Percentiles rank a stretch among this genome's conserved stretches.
Evolutionary conservation across 23 tunicate species (phyloP).

Genomic region (Clavelina lepadiformis): DNA sequence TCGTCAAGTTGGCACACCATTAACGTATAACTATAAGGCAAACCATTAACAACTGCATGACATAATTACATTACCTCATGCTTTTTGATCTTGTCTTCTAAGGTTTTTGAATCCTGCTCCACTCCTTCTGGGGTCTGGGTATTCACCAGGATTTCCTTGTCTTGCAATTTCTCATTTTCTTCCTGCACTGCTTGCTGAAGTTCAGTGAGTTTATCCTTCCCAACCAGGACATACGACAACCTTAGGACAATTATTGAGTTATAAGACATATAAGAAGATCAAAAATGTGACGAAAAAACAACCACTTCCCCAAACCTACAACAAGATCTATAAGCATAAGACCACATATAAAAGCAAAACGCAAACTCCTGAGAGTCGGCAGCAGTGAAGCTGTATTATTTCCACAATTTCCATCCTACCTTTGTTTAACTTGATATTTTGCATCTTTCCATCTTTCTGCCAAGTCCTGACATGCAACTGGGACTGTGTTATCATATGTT

Average conservation of each 20-base stretch:
- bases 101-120: conserved; percentile 25
- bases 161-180: conserved; percentile 38
- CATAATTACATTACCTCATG: conserved; percentile 79
- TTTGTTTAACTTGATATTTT: conserved; percentile 65
- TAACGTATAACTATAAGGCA: too few species aligned
- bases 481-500: conserved; percentile 27
- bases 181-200: conserved; percentile 33
- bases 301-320: too few species aligned
- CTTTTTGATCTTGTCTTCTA: conserved; percentile 43
- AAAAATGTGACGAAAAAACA: too few species aligned
- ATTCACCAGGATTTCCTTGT: conserved; percentile 30
- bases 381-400: too few species aligned
- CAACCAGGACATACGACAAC: conserved; percentile 33
- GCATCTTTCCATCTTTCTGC: conserved; percentile 57
- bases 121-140: conserved; percentile 15
- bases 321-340: too few species aligned
- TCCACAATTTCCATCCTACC: conserved; percentile 47
- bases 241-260: too few species aligned
- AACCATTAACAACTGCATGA: too few species aligned
- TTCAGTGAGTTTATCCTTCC: conserved; percentile 33
- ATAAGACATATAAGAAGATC: too few species aligned
- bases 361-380: too few species aligned
- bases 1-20: too few species aligned
- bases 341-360: too few species aligned
- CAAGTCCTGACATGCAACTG: conserved; percentile 23